Evolutionary conservation across 2,113 vertebrate species (phyloP), one percentile per base, ranked within the genome.

Genomic region (Scomber scombrus): DNA sequence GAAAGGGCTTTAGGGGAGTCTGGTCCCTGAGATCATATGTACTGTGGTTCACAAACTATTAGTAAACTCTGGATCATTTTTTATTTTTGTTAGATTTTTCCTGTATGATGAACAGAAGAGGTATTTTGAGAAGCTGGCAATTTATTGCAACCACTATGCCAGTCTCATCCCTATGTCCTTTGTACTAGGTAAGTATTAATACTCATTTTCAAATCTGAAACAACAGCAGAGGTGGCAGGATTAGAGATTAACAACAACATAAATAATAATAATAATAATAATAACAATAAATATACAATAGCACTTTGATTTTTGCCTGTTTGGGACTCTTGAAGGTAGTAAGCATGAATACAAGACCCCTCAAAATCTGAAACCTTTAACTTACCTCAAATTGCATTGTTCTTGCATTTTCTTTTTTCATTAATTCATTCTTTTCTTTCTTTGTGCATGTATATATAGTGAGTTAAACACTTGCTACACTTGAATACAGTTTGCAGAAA

Each of bases 161-260:
- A 97, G 96, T 74, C 96, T 97, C 80, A 98, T 98, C 86, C 97
- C 97, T 0, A 95, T 98, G 89, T 97, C 97, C 34, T 98, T 98
- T 43, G 97, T 98, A 13, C 90, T 98, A 16, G 97, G 97, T 98
- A 88, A 88, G 95, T 18, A 14, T 49, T 47, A 2, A 16, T 51
- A 3, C 4, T 56, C 61, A 16, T 21, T 61, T 1, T 64, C 18
- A 51, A 3, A 3, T 7, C 57, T 31, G 11, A n/a, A 49, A 66
- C 18, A 16, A 52, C 45, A 65, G 23, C 16, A 11, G 13, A n/a
- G 2, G 10, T 19, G 19, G 7, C 54, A 54, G 21, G 43, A 5
- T 19, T 29, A 56, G 3, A 29, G 46, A 40, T 26, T 3, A 23
- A 26, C 23, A 26, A 26, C 23, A 26, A 26, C 23, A 26, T 26